Evolutionary conservation across 2,113 vertebrate genomes (phyloP), one percentile per base, ranked within the genome.

Genomic region (Otolemur garnettii): DNA sequence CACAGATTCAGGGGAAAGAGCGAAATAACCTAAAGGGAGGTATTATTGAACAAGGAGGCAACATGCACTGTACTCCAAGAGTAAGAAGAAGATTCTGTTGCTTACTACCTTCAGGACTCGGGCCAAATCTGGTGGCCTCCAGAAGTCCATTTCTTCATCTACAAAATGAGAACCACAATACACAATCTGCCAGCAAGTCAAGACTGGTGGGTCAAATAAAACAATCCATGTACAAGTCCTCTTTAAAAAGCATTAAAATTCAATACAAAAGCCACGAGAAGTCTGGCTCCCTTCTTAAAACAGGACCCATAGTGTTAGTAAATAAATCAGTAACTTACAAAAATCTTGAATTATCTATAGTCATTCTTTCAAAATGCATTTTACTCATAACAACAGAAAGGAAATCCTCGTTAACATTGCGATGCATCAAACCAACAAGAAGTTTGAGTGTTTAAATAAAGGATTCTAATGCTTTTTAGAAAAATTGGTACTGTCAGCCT

Each of bases 391-490:
- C 30, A 13, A 1, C 59, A 78, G 87, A 68, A 75, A 91, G 79
- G 24, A 95, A 79, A 75, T 60, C 10, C 74, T 91, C 69, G 19
- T 86, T 82, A 77, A 81, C 21, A 21, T 33, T 28, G 38, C 64
- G 74, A 66, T 69, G 33, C 19, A 83, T 69, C 35, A 75, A 75
- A 87, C 68, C 60, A 38, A 38, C 19, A 78, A 72, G 38, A 38
- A 77, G 28, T 87, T 94, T 35, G 75, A 78, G 45, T 53, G 28
- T 59, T 93, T 79, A 82, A 93, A 50, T 68, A 57, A 66, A 96
- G 91, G 66, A 84, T n/a, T 62, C 64, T 42, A 93, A 45, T 30
- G 13, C 45, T 21, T 66, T 94, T 87, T 14, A 66, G 71, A 90
- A 93, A 96, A 89, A 68, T 28, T 0, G 42, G 26, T 60, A 64